Base-by-base conservation (phyloP, 1,140 invertebrate genomes). In the Samia ricini region DNA sequence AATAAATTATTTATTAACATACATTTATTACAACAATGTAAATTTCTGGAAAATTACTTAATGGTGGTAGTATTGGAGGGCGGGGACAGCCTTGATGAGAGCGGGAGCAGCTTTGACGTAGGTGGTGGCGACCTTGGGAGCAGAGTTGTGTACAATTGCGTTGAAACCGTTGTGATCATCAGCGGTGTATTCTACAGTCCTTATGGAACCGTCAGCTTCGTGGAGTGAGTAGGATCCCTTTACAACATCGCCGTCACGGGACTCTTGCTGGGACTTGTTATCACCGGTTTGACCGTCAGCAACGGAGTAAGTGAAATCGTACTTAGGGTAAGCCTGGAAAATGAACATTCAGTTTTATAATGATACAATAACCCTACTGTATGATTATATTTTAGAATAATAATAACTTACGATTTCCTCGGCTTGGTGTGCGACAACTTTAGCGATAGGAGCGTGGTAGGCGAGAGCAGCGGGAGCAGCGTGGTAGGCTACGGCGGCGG, bases 191-290 rank as follows among this genome's bases (percentile, higher is more conserved):
- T 89, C 83, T 21, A 92, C 91, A 58, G 88, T 91, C 66, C 92
- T 81, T 79, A 92, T 79, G 64, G 92, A 93, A 48, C 92, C 91
- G 66, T 93, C 92, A 22, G 92, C 86, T 69, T 92, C 91, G 48
- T 89, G 83, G 66, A 92, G 76, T 24, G 90, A 91, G 85, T 93
- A 94, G n/a, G 85, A 83, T 72, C 91, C 91, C 77, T 92, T 89
- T 56, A 92, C 89, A 15, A 85, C 83, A 67, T 91, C 91, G 57
- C 91, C 91, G 64, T 92, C 91, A 61, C 91, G 84, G 57, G 70
- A 61, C 74, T 92, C 91, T 69, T 91, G 86, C 68, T 92, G 91
- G 68, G 80, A 83, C 76, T 92, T 91, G 69, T 87, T 76, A 80
- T 92, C 91, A 60, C 90, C 90, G 60, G 89, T 90, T 66, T 91